phyloP scores from a whole-genome alignment of 2,113 vertebrate species.

The Oceanodroma tethys region DNA sequence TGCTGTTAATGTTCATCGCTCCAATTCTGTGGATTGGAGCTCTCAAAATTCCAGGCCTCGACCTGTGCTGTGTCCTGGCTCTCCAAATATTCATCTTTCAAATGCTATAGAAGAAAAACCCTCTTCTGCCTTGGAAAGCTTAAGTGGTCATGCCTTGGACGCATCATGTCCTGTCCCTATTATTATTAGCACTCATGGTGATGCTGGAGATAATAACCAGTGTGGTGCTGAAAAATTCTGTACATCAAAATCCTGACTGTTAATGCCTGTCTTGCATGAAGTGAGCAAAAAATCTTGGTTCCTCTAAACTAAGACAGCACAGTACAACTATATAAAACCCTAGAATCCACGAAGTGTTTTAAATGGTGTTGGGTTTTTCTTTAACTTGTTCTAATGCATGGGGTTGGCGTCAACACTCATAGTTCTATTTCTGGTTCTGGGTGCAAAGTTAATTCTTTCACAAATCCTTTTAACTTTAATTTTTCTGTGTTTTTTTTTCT shows the following conservation, averaged over 20 bases:
- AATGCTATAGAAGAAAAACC: constrained; percentile 41
- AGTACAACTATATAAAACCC: background rate
- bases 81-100: constrained; percentile 50
- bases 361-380: background rate
- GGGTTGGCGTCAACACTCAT: background rate
- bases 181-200: constrained; percentile 31
- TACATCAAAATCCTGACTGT: background rate
- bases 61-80: constrained; percentile 67
- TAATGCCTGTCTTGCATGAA: constrained; percentile 23
- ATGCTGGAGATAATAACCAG: constrained; percentile 29
- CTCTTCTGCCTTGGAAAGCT: constrained; percentile 33
- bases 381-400: background rate
- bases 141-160: background rate
- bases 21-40: constrained; percentile 79
- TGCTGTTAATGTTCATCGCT: constrained; percentile 74
- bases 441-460: background rate
- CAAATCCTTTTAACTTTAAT: background rate
- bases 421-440: background rate
- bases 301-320: background rate
- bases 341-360: background rate
- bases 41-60: constrained; percentile 65
- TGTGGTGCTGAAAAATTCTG: constrained; percentile 12
- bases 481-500: background rate
- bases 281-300: constrained; percentile 52
- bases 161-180: background rate